Evolutionary conservation across 23 tunicate genomes (phyloP).

Genomic region (Corella eumyota): DNA sequence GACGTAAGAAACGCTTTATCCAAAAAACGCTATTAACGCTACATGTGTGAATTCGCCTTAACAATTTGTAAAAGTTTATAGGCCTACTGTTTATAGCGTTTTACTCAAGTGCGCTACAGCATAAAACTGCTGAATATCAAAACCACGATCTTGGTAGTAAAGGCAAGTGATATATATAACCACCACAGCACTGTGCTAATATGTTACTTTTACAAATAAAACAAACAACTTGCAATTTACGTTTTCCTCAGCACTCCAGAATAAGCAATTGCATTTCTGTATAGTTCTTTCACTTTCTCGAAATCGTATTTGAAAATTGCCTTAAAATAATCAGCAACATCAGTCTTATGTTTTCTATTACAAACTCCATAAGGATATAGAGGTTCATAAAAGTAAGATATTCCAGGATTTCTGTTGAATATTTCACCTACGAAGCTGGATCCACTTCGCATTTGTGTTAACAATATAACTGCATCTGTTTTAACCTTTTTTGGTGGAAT

Average conservation of each 20-base stretch:
- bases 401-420: conserved; percentile 16
- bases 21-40: too few relatives aligned
- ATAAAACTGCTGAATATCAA: too few relatives aligned
- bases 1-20: too few relatives aligned
- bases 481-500: not conserved
- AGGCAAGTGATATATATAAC: too few relatives aligned
- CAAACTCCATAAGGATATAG: conserved; percentile 4
- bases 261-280: conserved; percentile 1
- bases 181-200: too few relatives aligned
- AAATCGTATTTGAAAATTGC: not conserved
- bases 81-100: too few relatives aligned
- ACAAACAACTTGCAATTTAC: too few relatives aligned
- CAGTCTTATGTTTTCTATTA: not conserved
- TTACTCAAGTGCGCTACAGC: too few relatives aligned
- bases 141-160: too few relatives aligned
- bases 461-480: conserved; percentile 5
- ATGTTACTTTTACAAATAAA: too few relatives aligned
- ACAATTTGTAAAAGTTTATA: not conserved
- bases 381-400: conserved; percentile 21
- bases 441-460: conserved; percentile 11
- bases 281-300: conserved; percentile 2
- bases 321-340: not conserved
- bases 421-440: conserved; percentile 23
- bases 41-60: not conserved
- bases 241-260: too few relatives aligned